Evolutionary conservation across 1,140 invertebrate species (phyloP).

Genomic region (Tetragonula clypearis): DNA sequence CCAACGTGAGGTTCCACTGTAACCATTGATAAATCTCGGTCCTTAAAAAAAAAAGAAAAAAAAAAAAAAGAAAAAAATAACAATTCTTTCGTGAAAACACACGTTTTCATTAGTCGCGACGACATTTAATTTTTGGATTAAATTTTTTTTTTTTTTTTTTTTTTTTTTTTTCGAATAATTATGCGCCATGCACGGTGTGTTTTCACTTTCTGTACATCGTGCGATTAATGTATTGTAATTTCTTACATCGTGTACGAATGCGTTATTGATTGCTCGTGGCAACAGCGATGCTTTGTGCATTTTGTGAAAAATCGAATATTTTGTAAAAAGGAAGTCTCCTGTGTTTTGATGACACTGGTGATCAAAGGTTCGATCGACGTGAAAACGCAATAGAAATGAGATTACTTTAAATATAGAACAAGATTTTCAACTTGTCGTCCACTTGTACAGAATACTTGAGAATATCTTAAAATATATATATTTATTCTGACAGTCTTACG

Average conservation of each 20-base stretch:
- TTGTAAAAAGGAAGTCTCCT: background rate
- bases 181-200: background rate
- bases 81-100: background rate
- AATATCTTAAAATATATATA: background rate
- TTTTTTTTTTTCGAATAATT: background rate
- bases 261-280: background rate
- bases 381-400: background rate
- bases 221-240: background rate
- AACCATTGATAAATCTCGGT: background rate
- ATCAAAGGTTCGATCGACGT: background rate
- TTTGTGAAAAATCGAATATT: background rate
- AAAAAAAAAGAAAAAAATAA: too few species aligned
- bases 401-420: background rate
- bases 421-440: background rate
- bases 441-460: background rate
- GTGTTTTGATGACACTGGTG: background rate
- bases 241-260: too few species aligned
- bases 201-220: background rate
- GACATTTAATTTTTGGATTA: background rate
- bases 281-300: background rate
- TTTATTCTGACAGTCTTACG: background rate
- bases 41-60: background rate
- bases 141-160: background rate
- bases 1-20: background rate
- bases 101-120: conserved; percentile 1